phyloP scores from a whole-genome alignment of 2,888 invertebrate genomes.

The Hirtodrosophila histrioides region DNA sequence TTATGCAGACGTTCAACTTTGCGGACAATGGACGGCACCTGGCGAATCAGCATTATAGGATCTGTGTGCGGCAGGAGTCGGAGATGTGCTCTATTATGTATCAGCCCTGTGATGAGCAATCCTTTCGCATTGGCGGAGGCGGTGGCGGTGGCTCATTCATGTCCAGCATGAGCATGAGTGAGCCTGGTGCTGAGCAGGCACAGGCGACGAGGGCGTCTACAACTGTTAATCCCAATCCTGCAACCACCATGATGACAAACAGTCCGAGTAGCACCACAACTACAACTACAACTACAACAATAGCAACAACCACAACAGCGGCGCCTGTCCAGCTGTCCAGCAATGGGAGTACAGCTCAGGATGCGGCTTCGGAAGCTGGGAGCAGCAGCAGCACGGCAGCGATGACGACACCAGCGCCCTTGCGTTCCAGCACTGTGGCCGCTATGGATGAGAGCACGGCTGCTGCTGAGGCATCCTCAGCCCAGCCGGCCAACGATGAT shows the following conservation, averaged over 20 bases:
- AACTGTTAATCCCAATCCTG: not conserved
- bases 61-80: constrained; percentile 89
- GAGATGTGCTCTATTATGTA: constrained; percentile 91
- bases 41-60: constrained; percentile 90
- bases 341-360: constrained; percentile 1
- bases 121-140: constrained; percentile 89
- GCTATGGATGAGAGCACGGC: constrained; percentile 31
- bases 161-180: constrained; percentile 3
- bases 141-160: constrained; percentile 32
- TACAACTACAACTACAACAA: constrained; percentile 23
- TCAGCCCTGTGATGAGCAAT: constrained; percentile 90
- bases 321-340: not conserved
- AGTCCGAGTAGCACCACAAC: constrained; percentile 26
- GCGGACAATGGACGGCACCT: constrained; percentile 92
- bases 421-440: constrained; percentile 46
- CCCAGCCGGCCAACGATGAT: constrained; percentile 76
- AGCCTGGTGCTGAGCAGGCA: constrained; percentile 17
- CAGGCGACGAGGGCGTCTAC: not conserved
- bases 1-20: constrained; percentile 90
- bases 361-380: constrained; percentile 6
- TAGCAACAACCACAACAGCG: constrained; percentile 18
- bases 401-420: constrained; percentile 47
- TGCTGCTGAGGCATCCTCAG: constrained; percentile 38
- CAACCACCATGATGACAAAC: constrained; percentile 2
- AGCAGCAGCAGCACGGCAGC: constrained; percentile 35